Conservation (phyloP, 2,888 invertebrate genomes). For the Adineta ricciae region DNA sequence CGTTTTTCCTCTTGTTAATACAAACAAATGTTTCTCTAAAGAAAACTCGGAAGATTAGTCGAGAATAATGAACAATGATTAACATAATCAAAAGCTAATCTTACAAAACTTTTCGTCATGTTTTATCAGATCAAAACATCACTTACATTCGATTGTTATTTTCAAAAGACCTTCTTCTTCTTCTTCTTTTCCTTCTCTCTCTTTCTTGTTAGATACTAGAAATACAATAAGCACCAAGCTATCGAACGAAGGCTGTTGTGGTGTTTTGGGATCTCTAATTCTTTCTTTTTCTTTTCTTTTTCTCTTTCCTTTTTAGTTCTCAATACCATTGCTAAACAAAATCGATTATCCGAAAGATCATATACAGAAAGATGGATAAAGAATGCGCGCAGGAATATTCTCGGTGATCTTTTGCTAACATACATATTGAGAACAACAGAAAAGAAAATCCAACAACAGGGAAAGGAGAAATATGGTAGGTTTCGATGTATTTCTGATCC, state of each 20-base stretch:
- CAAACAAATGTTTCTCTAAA: no score
- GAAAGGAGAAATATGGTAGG: neutral
- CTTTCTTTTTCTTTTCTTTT: neutral
- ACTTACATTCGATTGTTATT: neutral
- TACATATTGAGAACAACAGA: neutral
- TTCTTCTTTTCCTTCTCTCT: neutral
- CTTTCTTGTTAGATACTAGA: neutral
- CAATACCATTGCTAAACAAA: neutral
- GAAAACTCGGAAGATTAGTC: no score
- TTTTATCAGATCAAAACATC: neutral
- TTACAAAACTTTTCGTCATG: no score
- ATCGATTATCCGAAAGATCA: neutral
- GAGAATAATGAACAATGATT: no score
- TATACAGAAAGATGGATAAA: neutral
- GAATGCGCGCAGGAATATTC: neutral
- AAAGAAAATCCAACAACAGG: neutral
- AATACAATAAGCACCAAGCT: neutral
- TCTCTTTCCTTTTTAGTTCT: neutral
- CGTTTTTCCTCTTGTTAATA: neutral
- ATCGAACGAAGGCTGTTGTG: neutral
- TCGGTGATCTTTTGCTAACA: neutral
- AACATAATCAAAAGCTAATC: no score
- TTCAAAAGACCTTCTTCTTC: neutral
- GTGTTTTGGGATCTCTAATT: neutral
- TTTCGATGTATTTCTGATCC: neutral